Conservation (phyloP, 1,140 invertebrate species). For the Colletes latitarsis region DNA sequence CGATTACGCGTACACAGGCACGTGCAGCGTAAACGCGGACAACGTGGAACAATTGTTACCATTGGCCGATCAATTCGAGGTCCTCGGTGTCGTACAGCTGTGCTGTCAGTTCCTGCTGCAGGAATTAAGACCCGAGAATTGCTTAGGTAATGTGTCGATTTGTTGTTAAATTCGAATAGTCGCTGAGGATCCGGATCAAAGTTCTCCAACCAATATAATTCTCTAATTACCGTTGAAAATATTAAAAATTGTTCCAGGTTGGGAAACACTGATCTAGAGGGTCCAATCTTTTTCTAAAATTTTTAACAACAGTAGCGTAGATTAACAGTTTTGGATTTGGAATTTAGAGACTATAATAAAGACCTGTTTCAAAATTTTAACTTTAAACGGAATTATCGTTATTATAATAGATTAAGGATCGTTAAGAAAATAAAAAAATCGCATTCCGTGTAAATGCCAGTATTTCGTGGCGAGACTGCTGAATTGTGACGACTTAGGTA, state of each 20-base stretch:
- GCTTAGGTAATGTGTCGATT: constrained; percentile 83
- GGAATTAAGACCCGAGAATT: constrained; percentile 87
- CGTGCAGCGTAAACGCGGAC: constrained; percentile 85
- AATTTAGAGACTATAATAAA: too few relatives aligned
- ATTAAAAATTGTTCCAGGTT: too few relatives aligned
- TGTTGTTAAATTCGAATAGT: neutral
- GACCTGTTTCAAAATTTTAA: too few relatives aligned
- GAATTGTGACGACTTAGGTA: constrained; percentile 68
- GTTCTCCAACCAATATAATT: too few relatives aligned
- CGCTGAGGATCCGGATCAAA: too few relatives aligned
- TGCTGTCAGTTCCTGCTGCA: constrained; percentile 88
- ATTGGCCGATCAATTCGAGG: constrained; percentile 89
- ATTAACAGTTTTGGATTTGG: too few relatives aligned
- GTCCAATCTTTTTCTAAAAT: too few relatives aligned
- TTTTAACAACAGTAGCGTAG: too few relatives aligned
- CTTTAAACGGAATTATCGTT: too few relatives aligned
- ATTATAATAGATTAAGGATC: too few relatives aligned
- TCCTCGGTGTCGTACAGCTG: constrained; percentile 88
- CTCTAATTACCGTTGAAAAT: too few relatives aligned
- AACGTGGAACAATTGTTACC: constrained; percentile 90
- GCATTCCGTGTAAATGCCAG: neutral
- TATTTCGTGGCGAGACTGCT: constrained; percentile 9
- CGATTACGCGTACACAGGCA: constrained; percentile 90
- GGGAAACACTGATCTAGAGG: too few relatives aligned
- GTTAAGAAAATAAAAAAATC: neutral